phyloP scores from a whole-genome alignment of 2,113 vertebrate genomes.

The Porphyrio hochstetteri region DNA sequence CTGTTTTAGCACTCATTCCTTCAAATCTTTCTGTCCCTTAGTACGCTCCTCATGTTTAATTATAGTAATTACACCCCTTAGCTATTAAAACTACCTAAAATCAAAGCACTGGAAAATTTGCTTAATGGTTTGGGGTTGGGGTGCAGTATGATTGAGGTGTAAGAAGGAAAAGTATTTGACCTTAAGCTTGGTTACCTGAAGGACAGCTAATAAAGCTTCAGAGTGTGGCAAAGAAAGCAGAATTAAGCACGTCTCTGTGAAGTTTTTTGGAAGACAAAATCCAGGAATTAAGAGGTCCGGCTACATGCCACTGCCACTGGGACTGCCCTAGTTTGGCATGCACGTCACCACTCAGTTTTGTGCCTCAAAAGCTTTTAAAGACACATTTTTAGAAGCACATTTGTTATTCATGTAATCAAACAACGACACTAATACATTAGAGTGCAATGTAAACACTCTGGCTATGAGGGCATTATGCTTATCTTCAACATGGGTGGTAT shows the following conservation, averaged over 20 bases:
- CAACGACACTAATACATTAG: neutral
- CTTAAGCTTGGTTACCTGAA: neutral
- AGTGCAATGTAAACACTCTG: neutral
- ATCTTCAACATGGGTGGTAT: neutral
- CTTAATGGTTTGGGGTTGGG: neutral
- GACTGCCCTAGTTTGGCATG: neutral
- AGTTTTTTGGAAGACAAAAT: neutral
- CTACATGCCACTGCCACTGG: neutral
- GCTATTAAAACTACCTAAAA: constrained; percentile 40
- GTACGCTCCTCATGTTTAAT: neutral
- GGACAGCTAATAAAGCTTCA: constrained; percentile 36
- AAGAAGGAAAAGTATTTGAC: neutral
- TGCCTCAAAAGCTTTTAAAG: constrained; percentile 5
- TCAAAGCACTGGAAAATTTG: neutral
- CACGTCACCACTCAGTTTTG: neutral
- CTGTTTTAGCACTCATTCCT: neutral
- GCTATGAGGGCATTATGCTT: neutral
- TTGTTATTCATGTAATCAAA: neutral
- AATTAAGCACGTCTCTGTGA: neutral
- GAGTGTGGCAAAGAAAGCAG: constrained; percentile 43
- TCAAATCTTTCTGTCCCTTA: neutral
- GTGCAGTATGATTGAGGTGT: neutral
- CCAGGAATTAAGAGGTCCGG: neutral
- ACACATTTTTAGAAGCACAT: neutral
- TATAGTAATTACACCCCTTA: neutral